Conservation (phyloP, 2,888 invertebrate species). For the Priocnemis perturbator region DNA sequence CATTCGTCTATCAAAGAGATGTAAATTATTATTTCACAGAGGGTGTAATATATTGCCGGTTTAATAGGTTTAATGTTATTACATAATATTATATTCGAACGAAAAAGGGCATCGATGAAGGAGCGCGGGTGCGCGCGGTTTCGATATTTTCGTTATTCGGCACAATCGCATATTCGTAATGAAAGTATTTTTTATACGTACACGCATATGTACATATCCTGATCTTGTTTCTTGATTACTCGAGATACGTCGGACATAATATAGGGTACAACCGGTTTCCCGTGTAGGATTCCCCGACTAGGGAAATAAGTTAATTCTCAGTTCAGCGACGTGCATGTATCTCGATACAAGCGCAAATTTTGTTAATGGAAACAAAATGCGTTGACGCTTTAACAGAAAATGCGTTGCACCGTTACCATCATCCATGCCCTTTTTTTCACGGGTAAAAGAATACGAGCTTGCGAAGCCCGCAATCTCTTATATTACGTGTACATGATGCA, state of each 20-base stretch:
- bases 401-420: neutral
- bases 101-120: slow-evolving; percentile 10
- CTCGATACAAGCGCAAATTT: no score
- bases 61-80: slow-evolving; percentile 12
- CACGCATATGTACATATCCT: no score
- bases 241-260: no score
- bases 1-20: neutral
- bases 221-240: no score
- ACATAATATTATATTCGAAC: slow-evolving; percentile 6
- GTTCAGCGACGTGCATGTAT: no score
- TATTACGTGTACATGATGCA: slow-evolving; percentile 21
- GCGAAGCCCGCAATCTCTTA: slow-evolving; percentile 2
- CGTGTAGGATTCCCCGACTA: no score
- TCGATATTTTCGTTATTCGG: neutral
- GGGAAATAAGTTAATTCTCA: no score
- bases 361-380: no score
- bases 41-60: slow-evolving; percentile 25
- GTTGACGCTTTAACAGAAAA: no score
- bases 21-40: slow-evolving; percentile 15
- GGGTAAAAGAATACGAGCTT: slow-evolving; percentile 6
- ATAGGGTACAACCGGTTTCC: no score
- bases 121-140: neutral
- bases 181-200: no score
- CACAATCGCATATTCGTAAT: neutral
- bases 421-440: neutral